Conservation (phyloP, 2,888 invertebrate genomes). For the Acanthosepion pharaonis region DNA sequence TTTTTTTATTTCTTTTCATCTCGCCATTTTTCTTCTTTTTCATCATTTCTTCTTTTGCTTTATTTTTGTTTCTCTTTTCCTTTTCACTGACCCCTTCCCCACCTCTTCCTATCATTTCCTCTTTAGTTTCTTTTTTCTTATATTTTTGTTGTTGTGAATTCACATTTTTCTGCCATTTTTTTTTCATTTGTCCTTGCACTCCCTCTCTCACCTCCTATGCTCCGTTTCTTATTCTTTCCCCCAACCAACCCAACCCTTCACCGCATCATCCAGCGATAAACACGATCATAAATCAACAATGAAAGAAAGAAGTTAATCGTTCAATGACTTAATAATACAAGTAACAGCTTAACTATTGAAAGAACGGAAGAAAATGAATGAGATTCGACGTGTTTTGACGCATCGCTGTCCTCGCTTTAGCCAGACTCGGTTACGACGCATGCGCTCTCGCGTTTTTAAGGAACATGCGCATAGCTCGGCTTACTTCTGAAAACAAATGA, state of each 20-base stretch:
- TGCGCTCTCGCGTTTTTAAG: background rate
- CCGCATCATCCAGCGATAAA: constrained; percentile 1
- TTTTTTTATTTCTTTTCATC: background rate
- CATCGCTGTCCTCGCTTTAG: background rate
- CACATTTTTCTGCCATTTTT: background rate
- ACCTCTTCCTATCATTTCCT: background rate
- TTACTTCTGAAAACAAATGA: background rate
- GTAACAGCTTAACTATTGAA: background rate
- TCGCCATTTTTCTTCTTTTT: background rate
- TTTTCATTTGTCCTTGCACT: background rate
- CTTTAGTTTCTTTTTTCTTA: background rate
- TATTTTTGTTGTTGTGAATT: background rate
- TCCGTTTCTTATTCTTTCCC: background rate
- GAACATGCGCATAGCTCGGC: background rate
- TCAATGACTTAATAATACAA: background rate
- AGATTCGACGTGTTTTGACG: constrained; percentile 33
- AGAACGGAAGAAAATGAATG: background rate
- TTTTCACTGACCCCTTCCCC: background rate
- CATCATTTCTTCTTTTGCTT: background rate
- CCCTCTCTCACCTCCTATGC: background rate
- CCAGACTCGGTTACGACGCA: background rate
- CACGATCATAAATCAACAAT: background rate
- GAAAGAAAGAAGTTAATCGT: background rate
- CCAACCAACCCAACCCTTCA: background rate
- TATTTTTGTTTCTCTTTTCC: background rate